Evolutionary conservation across 2,797 vertebrate genomes (phyloP), one percentile per base, ranked within the genome.

Genomic region (Sciaenops ocellatus): DNA sequence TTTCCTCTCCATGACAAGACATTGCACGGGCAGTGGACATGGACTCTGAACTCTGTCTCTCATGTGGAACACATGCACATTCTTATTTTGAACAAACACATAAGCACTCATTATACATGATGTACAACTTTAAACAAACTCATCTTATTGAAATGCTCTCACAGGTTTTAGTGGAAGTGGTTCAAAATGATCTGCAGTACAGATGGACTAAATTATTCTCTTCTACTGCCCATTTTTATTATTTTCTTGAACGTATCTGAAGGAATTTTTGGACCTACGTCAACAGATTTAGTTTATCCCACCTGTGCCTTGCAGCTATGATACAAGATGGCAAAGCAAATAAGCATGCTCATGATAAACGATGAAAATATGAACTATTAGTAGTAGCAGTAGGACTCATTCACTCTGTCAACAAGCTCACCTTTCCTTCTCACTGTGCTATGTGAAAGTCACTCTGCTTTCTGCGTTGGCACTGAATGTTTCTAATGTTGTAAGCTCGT

Each of bases 91-190:
- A 30, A 75, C 20, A 52, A 54, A 57, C 34, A 17, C 1, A 9
- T 17, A 1, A 16, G 41, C 24, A 47, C 34, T 20, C 3, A 62
- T 46, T 41, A 17, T 64, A n/a, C n/a, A n/a, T 20, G 3, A 15
- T 12, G 4, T 34, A n/a, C 61, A 70, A 46, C 75, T 26, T 51
- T 64, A 62, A 71, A 46, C 38, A 42, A 61, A 68, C 50, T 18
- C 11, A 7, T 67, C 55, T 20, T 46, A 61, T 26, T 30, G 42
- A 42, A 42, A 22, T 56, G n/a, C 17, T 69, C 24, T n/a, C 1
- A n/a, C 48, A 3, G 62, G 44, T 76, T 76, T 84, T 73, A 69
- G 78, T 20, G 72, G 54, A 30, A 75, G 34, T 62, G 57, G 59
- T 69, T 85, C 63, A 70, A 60, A 76, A 65, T 34, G 6, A 79